Evolutionary conservation across 2,888 invertebrate species (phyloP).

Genomic region (Yponomeuta evonymella): DNA sequence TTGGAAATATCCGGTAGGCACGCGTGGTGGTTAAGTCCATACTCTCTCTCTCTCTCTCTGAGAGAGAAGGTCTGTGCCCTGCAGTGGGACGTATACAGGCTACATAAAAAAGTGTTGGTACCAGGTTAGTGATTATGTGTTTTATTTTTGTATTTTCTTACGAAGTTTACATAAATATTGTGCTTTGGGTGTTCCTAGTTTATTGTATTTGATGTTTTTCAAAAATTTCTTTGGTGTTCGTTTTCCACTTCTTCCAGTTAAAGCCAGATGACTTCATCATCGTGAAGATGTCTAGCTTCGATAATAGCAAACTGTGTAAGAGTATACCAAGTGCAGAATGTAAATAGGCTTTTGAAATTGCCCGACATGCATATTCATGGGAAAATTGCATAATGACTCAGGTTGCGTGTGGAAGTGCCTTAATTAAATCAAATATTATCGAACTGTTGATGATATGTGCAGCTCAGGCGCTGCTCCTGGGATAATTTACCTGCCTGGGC

Average conservation of each 20-base stretch:
- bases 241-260: neutral
- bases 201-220: too few relatives aligned
- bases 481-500: neutral
- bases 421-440: constrained; percentile 16
- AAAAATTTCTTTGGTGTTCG: too few relatives aligned
- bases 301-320: neutral
- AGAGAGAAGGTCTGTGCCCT: too few relatives aligned
- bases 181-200: too few relatives aligned
- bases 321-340: constrained; percentile 7
- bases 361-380: constrained; percentile 14
- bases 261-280: neutral
- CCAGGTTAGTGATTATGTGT: too few relatives aligned
- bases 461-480: neutral
- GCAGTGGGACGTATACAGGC: too few relatives aligned
- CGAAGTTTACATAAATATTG: too few relatives aligned
- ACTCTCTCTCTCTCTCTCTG: too few relatives aligned
- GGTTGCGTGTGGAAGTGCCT: constrained; percentile 10
- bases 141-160: too few relatives aligned
- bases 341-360: constrained; percentile 14
- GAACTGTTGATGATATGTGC: constrained; percentile 1
- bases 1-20: too few relatives aligned
- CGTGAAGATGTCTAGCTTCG: neutral
- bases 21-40: too few relatives aligned
- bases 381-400: constrained; percentile 15
- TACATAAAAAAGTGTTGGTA: too few relatives aligned